Evolutionary conservation across 2,113 vertebrate species (phyloP), one percentile per base, ranked within the genome.

Genomic region (Alethe diademata): DNA sequence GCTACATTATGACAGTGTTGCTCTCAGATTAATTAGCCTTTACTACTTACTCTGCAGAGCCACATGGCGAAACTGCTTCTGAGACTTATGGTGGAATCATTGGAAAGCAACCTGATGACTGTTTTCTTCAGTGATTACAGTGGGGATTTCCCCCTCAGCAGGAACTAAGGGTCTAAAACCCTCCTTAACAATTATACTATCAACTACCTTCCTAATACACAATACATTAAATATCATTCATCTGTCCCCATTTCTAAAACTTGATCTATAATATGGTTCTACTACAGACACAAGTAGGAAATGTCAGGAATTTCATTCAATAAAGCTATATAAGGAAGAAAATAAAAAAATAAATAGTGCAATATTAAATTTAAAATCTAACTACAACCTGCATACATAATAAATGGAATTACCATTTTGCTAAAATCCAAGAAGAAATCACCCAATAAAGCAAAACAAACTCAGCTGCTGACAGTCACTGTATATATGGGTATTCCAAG

Each of bases 401-500:
- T 45, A 57, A 93, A 91, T 28, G 31, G 43, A 93, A 88, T 48
- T 76, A 97, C 65, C 18, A 36, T 83, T 96, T 61, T 88, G n/a
- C 78, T 90, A 96, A 93, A 96, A 94, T 96, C 29, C 42, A 54
- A 93, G 93, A 95, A 70, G 48, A 96, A 95, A 70, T 60, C 88
- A 82, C 75, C 93, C 91, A 95, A 91, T 90, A 96, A 95, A 96
- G 66, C 65, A 89, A 92, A 73, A 90, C 67, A 87, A 96, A 76
- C 35, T 83, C 78, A 95, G 78, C 61, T 90, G 86, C 56, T 86
- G 47, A 58, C 40, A 54, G 60, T 83, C 88, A 95, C 35, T 91
- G 47, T 66, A 45, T 65, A 80, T 8, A 82, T 57, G 42, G 58
- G 80, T 84, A 96, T 95, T 97, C 95, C 89, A 94, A 95, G 60